These are phyloP conservation scores for Calliopsis andreniformis DNA, from an alignment of 1,140 invertebrate species.

Conservation along the genomic window DNA sequence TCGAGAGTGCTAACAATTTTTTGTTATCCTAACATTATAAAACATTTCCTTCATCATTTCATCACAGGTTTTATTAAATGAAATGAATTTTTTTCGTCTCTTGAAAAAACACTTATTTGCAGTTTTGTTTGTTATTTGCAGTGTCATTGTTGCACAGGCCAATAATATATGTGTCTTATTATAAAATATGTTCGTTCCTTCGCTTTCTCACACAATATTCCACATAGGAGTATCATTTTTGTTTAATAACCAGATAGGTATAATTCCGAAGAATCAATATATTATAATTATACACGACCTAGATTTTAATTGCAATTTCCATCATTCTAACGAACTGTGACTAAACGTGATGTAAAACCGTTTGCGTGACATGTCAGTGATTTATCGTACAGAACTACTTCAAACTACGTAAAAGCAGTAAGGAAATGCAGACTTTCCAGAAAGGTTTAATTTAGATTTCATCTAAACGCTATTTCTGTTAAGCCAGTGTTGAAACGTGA, in stretches of 20 bases:
- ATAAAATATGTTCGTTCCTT: no score
- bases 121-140: no score
- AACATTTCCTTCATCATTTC: no score
- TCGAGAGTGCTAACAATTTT: no score
- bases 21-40: no score
- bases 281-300: slow-evolving; percentile 33
- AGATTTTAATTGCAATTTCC: slow-evolving; percentile 24
- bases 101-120: no score
- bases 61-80: no score
- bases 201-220: no score
- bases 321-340: slow-evolving; percentile 21
- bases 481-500: slow-evolving; percentile 52
- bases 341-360: slow-evolving; percentile 25
- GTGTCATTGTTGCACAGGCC: no score
- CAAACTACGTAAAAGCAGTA: slow-evolving; percentile 44
- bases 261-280: slow-evolving; percentile 1
- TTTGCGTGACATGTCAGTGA: slow-evolving; percentile 18
- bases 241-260: neutral
- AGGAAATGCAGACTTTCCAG: slow-evolving; percentile 69
- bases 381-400: slow-evolving; percentile 15
- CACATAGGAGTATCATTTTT: neutral
- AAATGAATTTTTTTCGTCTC: no score
- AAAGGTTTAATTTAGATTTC: slow-evolving; percentile 75
- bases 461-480: slow-evolving; percentile 58
- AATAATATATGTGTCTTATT: no score